Conservation (phyloP, 1,140 invertebrate species). For the Ganaspis sp. region DNA sequence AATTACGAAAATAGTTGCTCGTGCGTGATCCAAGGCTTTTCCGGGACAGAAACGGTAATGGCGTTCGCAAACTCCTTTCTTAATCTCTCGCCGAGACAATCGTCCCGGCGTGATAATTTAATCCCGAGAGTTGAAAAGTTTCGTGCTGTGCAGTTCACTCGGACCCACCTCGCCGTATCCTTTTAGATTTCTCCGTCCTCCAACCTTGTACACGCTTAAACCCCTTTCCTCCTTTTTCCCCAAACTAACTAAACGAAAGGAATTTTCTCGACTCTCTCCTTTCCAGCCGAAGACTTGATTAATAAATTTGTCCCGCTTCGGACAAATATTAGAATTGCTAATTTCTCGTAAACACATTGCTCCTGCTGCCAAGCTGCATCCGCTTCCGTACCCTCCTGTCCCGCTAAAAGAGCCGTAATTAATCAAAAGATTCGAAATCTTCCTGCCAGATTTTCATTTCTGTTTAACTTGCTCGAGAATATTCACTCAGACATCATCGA, state of each 20-base stretch:
- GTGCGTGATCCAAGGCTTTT: background rate
- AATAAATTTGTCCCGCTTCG: constrained; percentile 55
- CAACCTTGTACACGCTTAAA: constrained; percentile 4
- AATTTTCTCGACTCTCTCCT: constrained; percentile 24
- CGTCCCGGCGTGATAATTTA: constrained; percentile 44
- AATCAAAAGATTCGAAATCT: constrained; percentile 44
- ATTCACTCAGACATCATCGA: constrained; percentile 26
- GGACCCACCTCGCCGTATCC: constrained; percentile 47
- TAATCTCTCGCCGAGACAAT: constrained; percentile 43
- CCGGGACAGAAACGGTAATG: constrained; percentile 16
- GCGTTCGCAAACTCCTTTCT: constrained; percentile 32
- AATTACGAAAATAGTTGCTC: background rate
- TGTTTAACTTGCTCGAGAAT: constrained; percentile 17
- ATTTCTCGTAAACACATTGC: constrained; percentile 58
- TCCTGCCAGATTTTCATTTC: constrained; percentile 13
- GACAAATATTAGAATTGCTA: constrained; percentile 62
- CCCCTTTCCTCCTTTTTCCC: background rate
- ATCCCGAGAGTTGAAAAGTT: constrained; percentile 65
- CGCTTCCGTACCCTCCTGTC: constrained; percentile 9
- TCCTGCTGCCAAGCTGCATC: background rate
- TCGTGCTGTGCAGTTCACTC: constrained; percentile 63
- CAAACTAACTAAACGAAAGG: constrained; percentile 9
- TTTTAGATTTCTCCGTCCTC: constrained; percentile 25
- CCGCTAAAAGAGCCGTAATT: constrained; percentile 41
- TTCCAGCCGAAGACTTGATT: constrained; percentile 50